Base-by-base conservation (phyloP, 2,888 invertebrate genomes). In the Alcis repandata region DNA sequence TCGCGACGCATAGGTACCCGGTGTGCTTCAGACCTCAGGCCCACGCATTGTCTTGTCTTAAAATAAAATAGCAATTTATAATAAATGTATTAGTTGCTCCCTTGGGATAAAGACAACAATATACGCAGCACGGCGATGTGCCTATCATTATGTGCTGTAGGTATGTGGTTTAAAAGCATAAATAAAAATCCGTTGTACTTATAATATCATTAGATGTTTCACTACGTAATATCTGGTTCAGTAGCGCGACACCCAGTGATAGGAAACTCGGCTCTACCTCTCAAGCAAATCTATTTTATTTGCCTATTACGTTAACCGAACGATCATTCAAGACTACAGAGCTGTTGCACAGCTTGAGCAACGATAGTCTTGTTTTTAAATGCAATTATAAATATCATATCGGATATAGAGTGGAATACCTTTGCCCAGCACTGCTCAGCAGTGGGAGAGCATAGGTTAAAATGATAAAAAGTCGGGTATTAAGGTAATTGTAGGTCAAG, bases 1-100 rank as follows among this genome's bases (percentile, higher is more conserved):
- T 56, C 57, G 45, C 59, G 69, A 68, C 65, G 72, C 64, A 72
- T 59, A 57, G 63, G 59, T 62, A 60, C 49, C 60, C 49, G 41
- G 57, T 57, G 56, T 32, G 48, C 63, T 57, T 53, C 59, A 33
- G 27, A 51, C 36, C 36, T n/a, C 36, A 63, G 57, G 45, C 11
- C 1, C 65, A 68, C 64, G 67, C 69, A 59, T 69, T 22, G 49
- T 43, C 22, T 48, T 58, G 15, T 52, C n/a, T n/a, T n/a, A n/a
- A n/a, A n/a, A n/a, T 46, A 27, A 8, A 38, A 11, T 40, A 19
- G 41, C 11, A n/a, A n/a, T n/a, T 48, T 7, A 33, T 38, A 45
- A 10, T 11, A 27, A 20, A 11, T 6, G 4, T 38, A 13, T 3
- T 2, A 13, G 10, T 38, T 11, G 11, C 11, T 3, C n/a, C 0